Conservation (phyloP, 1,140 invertebrate genomes). For the Drosophila eugracilis region DNA sequence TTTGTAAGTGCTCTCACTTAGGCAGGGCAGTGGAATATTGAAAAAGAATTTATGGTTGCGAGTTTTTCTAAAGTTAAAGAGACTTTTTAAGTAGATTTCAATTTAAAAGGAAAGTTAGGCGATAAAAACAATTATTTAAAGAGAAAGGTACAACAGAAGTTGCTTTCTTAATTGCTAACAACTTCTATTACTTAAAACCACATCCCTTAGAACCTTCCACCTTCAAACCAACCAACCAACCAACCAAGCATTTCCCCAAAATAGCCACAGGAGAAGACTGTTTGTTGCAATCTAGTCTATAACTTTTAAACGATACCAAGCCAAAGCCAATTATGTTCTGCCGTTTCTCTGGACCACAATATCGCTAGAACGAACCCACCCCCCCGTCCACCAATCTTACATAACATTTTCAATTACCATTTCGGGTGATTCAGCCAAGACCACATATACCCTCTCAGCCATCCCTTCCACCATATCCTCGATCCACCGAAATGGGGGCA, state of each 20-base stretch:
- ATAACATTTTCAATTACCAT: conserved; percentile 49
- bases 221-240: conserved; percentile 9
- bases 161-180: background rate
- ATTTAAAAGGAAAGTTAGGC: background rate
- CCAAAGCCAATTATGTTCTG: conserved; percentile 41
- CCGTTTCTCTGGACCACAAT: conserved; percentile 18
- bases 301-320: conserved; percentile 45
- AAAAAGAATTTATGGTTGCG: conserved; percentile 23
- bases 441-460: too few relatives aligned
- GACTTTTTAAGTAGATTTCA: background rate
- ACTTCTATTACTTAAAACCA: background rate
- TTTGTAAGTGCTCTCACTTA: conserved; percentile 40
- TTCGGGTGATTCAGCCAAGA: conserved; percentile 29
- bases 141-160: too few relatives aligned
- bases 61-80: conserved; percentile 9
- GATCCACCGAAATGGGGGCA: background rate
- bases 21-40: conserved; percentile 18
- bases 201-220: too few relatives aligned
- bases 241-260: background rate
- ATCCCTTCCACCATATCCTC: background rate
- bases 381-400: conserved; percentile 20
- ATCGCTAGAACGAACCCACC: too few relatives aligned
- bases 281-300: conserved; percentile 16
- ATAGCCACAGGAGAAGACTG: conserved; percentile 9
- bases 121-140: too few relatives aligned